Conservation (phyloP, 2,113 vertebrate genomes). For the Phoenicopterus ruber region DNA sequence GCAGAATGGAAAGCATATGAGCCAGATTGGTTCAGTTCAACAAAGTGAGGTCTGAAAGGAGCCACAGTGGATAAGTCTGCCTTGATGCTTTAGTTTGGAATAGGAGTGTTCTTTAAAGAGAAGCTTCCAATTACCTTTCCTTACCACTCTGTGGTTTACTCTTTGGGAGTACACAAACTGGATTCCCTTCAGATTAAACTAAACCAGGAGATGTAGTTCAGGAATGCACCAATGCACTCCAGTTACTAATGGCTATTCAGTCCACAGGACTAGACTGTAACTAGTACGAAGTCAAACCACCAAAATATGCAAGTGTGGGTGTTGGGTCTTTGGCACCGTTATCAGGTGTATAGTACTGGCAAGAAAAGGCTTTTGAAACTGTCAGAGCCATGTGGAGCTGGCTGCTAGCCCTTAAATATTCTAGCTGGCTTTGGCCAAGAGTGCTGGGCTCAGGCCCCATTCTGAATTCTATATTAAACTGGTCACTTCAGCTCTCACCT, state of each 20-base stretch:
- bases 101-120: neutral
- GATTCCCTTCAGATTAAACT: neutral
- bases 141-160: neutral
- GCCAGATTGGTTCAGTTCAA: neutral
- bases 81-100: neutral
- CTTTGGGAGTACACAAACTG: neutral
- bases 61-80: neutral
- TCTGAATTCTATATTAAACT: neutral
- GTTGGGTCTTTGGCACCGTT: neutral
- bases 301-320: fast-evolving
- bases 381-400: neutral
- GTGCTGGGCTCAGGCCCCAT: neutral
- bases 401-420: neutral
- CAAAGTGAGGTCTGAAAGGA: neutral
- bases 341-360: too few relatives aligned
- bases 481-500: neutral
- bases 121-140: neutral
- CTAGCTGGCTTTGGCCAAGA: neutral
- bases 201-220: neutral
- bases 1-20: neutral
- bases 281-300: neutral
- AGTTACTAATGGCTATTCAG: neutral
- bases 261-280: neutral
- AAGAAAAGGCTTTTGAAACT: neutral
- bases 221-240: neutral